Base-by-base conservation (phyloP, 2,113 vertebrate genomes). In the Vulpes vulpes region DNA sequence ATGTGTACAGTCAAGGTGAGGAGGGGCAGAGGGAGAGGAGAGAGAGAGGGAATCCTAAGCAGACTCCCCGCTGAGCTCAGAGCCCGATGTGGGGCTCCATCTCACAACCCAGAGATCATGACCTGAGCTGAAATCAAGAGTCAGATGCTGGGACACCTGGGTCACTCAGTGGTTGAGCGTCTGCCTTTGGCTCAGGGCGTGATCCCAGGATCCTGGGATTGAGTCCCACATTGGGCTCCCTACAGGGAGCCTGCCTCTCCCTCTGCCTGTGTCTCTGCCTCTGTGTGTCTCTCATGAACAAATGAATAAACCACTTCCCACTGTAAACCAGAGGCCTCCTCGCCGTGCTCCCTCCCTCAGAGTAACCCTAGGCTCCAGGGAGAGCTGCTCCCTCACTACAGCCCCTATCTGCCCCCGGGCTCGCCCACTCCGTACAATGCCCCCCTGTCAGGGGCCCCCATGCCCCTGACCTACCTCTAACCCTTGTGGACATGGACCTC, bases 401-500 rank as follows among this genome's bases (percentile, higher is more conserved):
- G 14, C 22, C 76, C 95, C 23, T 97, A 96, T 23, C 73, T 88
- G 27, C 8, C 94, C 49, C 71, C 95, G 38, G 80, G 80, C 25
- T 91, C 97, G 43, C 62, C 94, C 30, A 67, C 91, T 30, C 64
- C 74, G 0, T 98, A 95, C 85, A 95, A 7, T 11, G 32, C 97
- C 53, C 35, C 35, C 35, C 35, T 35, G 35, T 35, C 35, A 35
- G 35, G 35, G 35, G 35, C 35, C 35, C 92, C 94, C 53, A 35
- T 97, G 95, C 97, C 97, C 57, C 73, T 97, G 35, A 82, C 96
- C 43, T 94, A 96, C 88, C 97, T 97, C 67, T 97, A 97, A 94
- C 35, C 10, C 19, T 9, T 19, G 35, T 25, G 83, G 62, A 67
- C 59, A 4, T 2, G 25, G 71, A 89, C 74, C 65, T 7, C 93